phyloP scores from a whole-genome alignment of 2,113 vertebrate genomes.

The Gymnocephalus cernua region DNA sequence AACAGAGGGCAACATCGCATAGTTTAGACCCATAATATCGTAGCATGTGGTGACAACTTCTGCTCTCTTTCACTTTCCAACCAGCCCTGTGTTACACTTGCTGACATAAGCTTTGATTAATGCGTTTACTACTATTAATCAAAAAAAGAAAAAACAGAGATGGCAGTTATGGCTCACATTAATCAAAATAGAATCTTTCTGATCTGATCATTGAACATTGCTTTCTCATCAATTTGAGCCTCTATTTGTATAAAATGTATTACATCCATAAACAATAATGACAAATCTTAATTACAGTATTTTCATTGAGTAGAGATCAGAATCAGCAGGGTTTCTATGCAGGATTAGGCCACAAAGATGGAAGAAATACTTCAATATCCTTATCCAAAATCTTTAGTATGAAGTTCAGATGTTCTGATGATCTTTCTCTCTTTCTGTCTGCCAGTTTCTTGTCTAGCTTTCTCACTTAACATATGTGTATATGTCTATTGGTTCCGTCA shows the following conservation, averaged over 20 bases:
- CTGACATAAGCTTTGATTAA: not conserved
- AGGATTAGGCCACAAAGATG: not conserved
- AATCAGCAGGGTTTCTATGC: slow-evolving; percentile 15
- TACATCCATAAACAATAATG: not conserved
- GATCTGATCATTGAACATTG: slow-evolving; percentile 1
- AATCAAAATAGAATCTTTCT: not conserved
- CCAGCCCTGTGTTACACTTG: not conserved
- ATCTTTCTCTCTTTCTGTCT: not conserved
- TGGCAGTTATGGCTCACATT: not conserved
- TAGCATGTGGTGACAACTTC: slow-evolving; percentile 3
- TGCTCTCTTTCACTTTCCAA: not conserved
- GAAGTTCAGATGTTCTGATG: slow-evolving; percentile 17
- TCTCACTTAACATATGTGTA: not conserved
- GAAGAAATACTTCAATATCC: slow-evolving; percentile 12
- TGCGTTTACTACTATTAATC: slow-evolving; percentile 7
- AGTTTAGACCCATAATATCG: slow-evolving; percentile 1
- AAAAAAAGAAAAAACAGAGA: not conserved
- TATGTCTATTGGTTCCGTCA: not conserved
- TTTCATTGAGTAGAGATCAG: not conserved
- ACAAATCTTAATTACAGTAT: not conserved
- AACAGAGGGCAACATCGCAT: slow-evolving; percentile 43
- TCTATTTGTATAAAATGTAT: not conserved
- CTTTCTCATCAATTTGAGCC: not conserved
- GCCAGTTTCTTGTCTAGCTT: not conserved
- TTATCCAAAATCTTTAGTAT: not conserved